These are phyloP conservation scores for Microhierax caerulescens DNA, from an alignment of 2,797 vertebrate genomes.

Conservation along the genomic window DNA sequence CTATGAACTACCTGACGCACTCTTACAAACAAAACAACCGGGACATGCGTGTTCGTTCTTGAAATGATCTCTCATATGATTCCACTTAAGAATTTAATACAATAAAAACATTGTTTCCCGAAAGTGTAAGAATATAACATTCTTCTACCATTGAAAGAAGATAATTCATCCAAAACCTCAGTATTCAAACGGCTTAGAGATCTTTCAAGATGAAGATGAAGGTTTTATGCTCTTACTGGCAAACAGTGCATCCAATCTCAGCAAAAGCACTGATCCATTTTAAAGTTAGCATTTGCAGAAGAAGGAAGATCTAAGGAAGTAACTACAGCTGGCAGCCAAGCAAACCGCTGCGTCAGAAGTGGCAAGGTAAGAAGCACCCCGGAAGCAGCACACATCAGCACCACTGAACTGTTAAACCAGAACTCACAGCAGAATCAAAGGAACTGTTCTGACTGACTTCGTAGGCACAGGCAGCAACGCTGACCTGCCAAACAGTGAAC, in stretches of 20 bases:
- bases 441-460: neutral
- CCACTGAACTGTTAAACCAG: neutral
- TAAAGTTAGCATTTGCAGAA: neutral
- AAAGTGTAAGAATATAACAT: constrained; percentile 40
- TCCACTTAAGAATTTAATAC: constrained; percentile 23
- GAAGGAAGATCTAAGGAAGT: neutral
- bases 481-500: neutral
- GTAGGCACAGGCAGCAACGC: neutral
- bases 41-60: neutral
- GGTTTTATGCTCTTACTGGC: neutral
- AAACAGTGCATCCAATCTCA: neutral
- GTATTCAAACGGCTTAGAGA: neutral
- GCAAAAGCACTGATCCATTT: neutral
- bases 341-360: neutral
- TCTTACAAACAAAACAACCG: neutral
- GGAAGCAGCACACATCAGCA: neutral
- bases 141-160: constrained; percentile 11
- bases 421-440: neutral
- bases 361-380: neutral
- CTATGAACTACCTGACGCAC: neutral
- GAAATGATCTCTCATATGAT: neutral
- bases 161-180: neutral
- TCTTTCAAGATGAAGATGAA: neutral
- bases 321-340: neutral
- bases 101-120: constrained; percentile 24